phyloP scores from a whole-genome alignment of 2,888 invertebrate genomes.

The Imbricaverruca yamaguchii region DNA sequence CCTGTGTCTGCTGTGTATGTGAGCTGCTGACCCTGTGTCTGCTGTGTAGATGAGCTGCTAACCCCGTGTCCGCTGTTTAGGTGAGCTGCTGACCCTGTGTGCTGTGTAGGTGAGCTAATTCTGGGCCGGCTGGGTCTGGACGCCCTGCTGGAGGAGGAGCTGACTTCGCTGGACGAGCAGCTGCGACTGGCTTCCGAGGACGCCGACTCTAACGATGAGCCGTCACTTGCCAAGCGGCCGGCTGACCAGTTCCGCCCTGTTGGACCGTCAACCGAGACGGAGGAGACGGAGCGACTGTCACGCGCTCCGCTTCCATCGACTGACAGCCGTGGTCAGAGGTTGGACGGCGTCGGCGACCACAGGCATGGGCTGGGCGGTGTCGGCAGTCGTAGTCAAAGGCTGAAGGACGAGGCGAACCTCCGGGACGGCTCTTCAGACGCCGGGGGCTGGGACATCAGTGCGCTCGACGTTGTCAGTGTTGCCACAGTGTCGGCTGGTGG shows the following conservation, averaged over 20 bases:
- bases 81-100: no score
- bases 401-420: no score
- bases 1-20: no score
- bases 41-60: no score
- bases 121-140: constrained; percentile 14
- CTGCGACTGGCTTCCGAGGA: background rate
- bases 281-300: background rate
- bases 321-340: background rate
- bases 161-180: background rate
- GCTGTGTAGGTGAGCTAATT: background rate
- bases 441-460: no score
- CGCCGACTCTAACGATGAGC: background rate
- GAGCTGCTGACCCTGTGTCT: no score
- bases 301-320: background rate
- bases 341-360: background rate
- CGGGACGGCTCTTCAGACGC: no score
- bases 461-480: no score
- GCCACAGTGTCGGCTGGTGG: background rate
- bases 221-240: background rate
- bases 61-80: no score
- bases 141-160: background rate
- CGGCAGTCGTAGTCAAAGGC: no score
- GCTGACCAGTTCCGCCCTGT: background rate
- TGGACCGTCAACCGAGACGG: background rate
- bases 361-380: background rate